A percentile compares a stretch with the other conserved stretches of the same genome.
Conservation (phyloP, 2,888 invertebrate species). For the Ophion slaviceki region DNA sequence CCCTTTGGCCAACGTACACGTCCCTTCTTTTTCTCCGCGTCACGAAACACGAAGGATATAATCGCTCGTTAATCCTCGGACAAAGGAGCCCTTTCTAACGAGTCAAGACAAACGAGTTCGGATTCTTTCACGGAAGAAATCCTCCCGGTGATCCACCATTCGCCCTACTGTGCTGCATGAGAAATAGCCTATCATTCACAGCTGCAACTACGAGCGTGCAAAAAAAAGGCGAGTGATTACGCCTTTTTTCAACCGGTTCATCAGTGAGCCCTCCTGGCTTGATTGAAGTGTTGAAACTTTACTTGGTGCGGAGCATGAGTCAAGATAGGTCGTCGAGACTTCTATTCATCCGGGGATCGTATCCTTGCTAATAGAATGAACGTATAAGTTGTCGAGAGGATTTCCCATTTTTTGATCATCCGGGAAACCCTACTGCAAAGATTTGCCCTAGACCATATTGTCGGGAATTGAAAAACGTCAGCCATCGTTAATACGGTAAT, state of each 20-base stretch:
- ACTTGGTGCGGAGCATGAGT: neutral
- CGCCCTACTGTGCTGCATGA: neutral
- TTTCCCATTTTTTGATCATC: too few relatives aligned
- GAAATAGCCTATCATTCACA: conserved; percentile 7
- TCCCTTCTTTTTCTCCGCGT: conserved; percentile 28
- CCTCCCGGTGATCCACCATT: neutral
- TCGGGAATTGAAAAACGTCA: too few relatives aligned
- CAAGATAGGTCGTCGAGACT: neutral
- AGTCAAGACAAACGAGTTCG: conserved; percentile 60
- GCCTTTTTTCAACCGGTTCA: conserved; percentile 2
- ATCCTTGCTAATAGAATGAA: neutral
- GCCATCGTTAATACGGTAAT: too few relatives aligned
- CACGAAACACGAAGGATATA: conserved; percentile 58
- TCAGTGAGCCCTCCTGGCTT: neutral
- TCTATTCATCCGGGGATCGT: neutral
- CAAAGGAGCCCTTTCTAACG: conserved; percentile 56
- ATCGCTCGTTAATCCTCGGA: conserved; percentile 65
- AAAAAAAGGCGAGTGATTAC: neutral
- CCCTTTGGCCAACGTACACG: neutral
- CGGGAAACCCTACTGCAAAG: too few relatives aligned
- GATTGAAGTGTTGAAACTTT: conserved; percentile 4
- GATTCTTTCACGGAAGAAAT: conserved; percentile 55
- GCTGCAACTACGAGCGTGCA: neutral
- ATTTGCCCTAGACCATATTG: too few relatives aligned
- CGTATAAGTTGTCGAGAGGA: neutral